Conservation (phyloP, 2,888 invertebrate species). For the Heterodera filipjevi region DNA sequence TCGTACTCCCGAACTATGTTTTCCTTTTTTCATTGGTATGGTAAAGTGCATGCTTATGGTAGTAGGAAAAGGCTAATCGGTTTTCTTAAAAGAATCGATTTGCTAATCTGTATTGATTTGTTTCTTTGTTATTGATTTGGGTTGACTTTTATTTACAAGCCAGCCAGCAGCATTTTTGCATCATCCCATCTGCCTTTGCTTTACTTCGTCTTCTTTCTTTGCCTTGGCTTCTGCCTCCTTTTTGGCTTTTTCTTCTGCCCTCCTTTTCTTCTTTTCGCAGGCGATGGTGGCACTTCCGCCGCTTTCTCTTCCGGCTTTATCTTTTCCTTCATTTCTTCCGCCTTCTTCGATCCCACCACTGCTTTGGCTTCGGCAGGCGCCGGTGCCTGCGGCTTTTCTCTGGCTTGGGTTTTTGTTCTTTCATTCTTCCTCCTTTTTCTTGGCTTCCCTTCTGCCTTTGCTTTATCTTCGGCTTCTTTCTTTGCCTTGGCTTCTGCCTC, state of each 20-base stretch:
- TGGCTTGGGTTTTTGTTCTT: background rate
- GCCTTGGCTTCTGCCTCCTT: background rate
- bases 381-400: background rate
- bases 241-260: background rate
- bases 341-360: background rate
- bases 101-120: too few relatives aligned
- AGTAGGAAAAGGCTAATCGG: too few relatives aligned
- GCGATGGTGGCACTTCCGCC: background rate
- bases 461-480: background rate
- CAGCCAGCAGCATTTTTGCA: too few relatives aligned
- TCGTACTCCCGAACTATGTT: too few relatives aligned
- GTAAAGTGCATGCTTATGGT: too few relatives aligned
- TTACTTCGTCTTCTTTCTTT: background rate
- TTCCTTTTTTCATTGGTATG: too few relatives aligned
- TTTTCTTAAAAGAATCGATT: too few relatives aligned
- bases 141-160: too few relatives aligned
- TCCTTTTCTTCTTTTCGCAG: background rate
- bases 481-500: background rate
- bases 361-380: background rate
- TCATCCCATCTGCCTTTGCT: background rate
- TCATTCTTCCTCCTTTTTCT: conserved; percentile 1
- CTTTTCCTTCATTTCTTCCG: background rate
- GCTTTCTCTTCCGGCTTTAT: background rate
- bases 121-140: too few relatives aligned
- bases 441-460: background rate